phyloP scores from a whole-genome alignment of 2,797 vertebrate genomes.

The Cetoscarus ocellatus region DNA sequence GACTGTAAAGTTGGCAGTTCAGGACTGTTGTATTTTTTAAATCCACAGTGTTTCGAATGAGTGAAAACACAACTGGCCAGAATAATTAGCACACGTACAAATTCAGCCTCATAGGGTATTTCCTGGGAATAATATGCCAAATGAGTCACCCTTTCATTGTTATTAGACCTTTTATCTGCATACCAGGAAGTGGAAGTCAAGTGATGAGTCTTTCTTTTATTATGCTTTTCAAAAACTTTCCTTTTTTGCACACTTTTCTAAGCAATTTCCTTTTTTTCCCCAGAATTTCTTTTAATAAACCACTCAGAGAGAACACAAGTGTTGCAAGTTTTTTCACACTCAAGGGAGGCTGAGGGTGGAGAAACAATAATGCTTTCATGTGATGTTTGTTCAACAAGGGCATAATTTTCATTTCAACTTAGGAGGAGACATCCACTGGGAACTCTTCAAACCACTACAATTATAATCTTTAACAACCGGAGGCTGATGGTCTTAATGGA shows the following conservation, averaged over 20 bases:
- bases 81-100: no score
- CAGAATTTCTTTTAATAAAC: conserved; percentile 22
- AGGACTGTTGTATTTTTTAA: no score
- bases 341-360: conserved; percentile 12
- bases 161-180: not conserved
- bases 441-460: conserved; percentile 22
- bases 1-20: no score
- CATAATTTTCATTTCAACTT: conserved; percentile 25
- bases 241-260: not conserved
- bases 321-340: conserved; percentile 10
- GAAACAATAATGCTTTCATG: conserved; percentile 18
- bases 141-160: not conserved
- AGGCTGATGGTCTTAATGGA: conserved; percentile 8
- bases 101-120: no score
- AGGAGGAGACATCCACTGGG: conserved; percentile 19
- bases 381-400: conserved; percentile 20
- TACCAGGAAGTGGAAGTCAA: not conserved
- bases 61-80: not conserved
- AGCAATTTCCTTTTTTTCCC: conserved; percentile 19
- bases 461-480: conserved; percentile 16
- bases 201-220: conserved; percentile 1
- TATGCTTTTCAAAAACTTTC: not conserved
- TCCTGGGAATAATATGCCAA: not conserved
- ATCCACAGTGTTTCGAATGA: not conserved
- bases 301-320: conserved; percentile 2